A percentile compares a stretch with the other conserved stretches of the same genome.
These are phyloP conservation scores for Eudasyphora cyanicolor DNA, from an alignment of 2,888 invertebrate genomes.

Conservation along the genomic window DNA sequence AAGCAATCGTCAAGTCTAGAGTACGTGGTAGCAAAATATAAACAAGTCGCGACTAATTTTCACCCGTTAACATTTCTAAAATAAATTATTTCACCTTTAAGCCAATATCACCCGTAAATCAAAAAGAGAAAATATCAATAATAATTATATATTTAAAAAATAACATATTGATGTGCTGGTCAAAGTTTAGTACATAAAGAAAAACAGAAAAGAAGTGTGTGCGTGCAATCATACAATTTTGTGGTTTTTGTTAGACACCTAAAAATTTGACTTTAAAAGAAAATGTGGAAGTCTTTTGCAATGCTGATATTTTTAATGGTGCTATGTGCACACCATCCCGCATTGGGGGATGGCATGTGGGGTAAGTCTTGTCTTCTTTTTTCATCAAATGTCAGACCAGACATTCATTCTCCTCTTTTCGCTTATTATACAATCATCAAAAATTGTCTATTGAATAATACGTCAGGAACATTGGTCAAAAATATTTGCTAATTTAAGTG, in stretches of 20 bases:
- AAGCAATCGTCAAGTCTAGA: too few species aligned
- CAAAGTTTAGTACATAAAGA: slow-evolving; percentile 1
- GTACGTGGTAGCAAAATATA: too few species aligned
- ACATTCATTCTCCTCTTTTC: neutral
- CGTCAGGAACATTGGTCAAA: neutral
- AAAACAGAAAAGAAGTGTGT: neutral
- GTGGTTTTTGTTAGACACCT: neutral
- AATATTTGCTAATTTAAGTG: neutral
- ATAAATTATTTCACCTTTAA: too few species aligned
- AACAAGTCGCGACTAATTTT: neutral
- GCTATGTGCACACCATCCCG: slow-evolving; percentile 61
- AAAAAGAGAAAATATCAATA: too few species aligned
- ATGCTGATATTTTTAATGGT: slow-evolving; percentile 57
- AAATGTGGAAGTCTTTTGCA: slow-evolving; percentile 44
- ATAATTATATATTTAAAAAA: too few species aligned
- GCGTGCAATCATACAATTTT: neutral
- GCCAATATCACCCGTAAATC: too few species aligned
- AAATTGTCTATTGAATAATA: slow-evolving; percentile 22
- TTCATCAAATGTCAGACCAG: slow-evolving; percentile 1
- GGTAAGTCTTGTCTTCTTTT: slow-evolving; percentile 61
- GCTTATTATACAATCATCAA: slow-evolving; percentile 52
- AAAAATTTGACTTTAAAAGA: neutral
- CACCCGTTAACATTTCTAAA: too few species aligned
- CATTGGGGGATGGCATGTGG: slow-evolving; percentile 65
- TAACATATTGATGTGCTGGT: neutral